Base-by-base conservation (phyloP, 2,113 vertebrate genomes). In the Zeus faber region DNA sequence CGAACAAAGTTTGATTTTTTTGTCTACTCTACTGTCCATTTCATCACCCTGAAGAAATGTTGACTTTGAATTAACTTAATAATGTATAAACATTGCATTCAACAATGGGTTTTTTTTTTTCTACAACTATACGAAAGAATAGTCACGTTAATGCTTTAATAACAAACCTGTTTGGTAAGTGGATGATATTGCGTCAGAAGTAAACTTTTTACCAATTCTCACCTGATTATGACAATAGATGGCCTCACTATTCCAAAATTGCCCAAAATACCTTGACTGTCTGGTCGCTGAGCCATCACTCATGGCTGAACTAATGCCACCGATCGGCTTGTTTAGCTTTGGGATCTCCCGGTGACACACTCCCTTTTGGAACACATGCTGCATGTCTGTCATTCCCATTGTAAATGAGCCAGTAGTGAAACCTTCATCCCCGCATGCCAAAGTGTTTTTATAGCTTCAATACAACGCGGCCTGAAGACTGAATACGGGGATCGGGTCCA, bases 361-460 rank as follows among this genome's bases (percentile, higher is more conserved):
- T 55, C 71, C 48, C 67, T 54, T 37, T 58, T 55, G 53, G 51
- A 75, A 54, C 84, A 78, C 60, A 76, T 74, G 74, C 52, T 48
- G 74, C 80, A 69, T 80, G 69, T 70, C 70, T 70, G 62, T 71
- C 83, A 76, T 77, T 80, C 76, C 67, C 43, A 40, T 6, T 11
- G 48, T 61, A 69, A 69, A 51, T 23, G 55, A 57, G 76, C 69
- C 69, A 14, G 45, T 16, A 53, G 68, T 9, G 24, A 64, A 70
- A 62, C 55, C 41, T 27, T 52, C 54, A 55, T 49, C 10, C 59
- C 57, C 27, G 9, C 27, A 29, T 29, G 27, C 27, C 27, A 9
- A 9, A 4, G 4, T 5, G 27, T n/a, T n/a, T 9, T 29, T 9
- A 29, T 4, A 4, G 27, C 27, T 29, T 9, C 9, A 4, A 9